Evolutionary conservation across 37 sponge, comb jelly and placozoan genomes (phyloP).

Genomic region (Crambe crambe): DNA sequence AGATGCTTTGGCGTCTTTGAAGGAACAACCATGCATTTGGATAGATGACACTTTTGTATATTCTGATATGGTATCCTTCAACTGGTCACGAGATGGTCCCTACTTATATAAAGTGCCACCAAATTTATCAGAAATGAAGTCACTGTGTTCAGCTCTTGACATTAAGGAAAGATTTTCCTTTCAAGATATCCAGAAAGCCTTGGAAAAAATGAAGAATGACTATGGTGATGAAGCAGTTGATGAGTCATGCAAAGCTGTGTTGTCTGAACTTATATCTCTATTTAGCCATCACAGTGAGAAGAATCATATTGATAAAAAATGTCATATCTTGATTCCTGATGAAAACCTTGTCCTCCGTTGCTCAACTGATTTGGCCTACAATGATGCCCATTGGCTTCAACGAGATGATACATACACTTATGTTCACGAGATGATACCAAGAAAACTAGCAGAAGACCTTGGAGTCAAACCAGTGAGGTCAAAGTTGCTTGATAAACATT

Average conservation of each 20-base stretch:
- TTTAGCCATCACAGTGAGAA: not conserved
- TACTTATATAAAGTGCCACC: slow-evolving; percentile 50
- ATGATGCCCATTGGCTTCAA: slow-evolving; percentile 38
- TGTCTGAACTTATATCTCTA: not conserved
- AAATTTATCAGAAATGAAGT: not conserved
- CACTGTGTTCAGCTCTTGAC: slow-evolving; percentile 13
- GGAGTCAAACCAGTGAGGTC: not conserved
- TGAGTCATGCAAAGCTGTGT: slow-evolving; percentile 7
- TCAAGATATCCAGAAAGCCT: slow-evolving; percentile 35
- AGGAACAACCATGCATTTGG: no score
- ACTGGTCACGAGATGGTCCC: slow-evolving; percentile 62
- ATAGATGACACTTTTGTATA: no score
- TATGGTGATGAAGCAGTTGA: slow-evolving; percentile 16
- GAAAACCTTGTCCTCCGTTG: slow-evolving; percentile 6
- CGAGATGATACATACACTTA: slow-evolving; percentile 12
- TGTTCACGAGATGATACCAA: slow-evolving; percentile 23
- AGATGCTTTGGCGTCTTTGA: no score
- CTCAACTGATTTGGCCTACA: slow-evolving; percentile 26
- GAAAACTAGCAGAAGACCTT: slow-evolving; percentile 12
- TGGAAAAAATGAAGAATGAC: slow-evolving; percentile 39
- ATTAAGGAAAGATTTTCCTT: slow-evolving; percentile 27
- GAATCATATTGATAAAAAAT: not conserved
- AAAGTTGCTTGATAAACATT: not conserved
- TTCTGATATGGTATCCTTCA: no score
- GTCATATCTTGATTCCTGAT: slow-evolving; percentile 31